Base-by-base conservation (phyloP, 1,140 invertebrate genomes). In the Papilio aristodemus region DNA sequence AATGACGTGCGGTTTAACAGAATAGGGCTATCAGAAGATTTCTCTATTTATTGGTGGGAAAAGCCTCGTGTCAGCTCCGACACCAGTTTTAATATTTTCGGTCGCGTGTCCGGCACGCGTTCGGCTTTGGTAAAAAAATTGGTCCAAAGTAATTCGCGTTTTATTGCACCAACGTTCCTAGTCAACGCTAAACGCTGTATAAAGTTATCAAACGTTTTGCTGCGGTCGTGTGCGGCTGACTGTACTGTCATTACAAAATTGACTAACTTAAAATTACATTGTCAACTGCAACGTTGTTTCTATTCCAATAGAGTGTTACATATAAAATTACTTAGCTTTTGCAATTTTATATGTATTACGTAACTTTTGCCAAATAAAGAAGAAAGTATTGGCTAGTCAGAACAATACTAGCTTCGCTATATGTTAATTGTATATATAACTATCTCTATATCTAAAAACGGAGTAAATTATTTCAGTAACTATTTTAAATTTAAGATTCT, bases 1-100 rank as follows among this genome's bases (percentile, higher is more conserved):
- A 19, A n/a, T 1, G 11, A 11, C 9, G 19, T 63, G 25, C 68
- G 54, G 74, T 73, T 73, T 39, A 59, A 67, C 70, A 64, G 58
- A 79, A 80, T 80, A 85, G 80, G 84, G 80, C 73, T 87, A 83
- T 77, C 77, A 84, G 74, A 75, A 79, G 77, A 86, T 79, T 85
- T 85, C 79, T 85, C 85, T 89, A 89, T 91, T 91, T 91, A 91
- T 91, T 86, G 86, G 89, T 90, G 89, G 87, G 89, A 89, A 89
- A 86, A 77, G 86, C 79, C 89, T 83, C 89, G 89, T 91, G 89
- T 91, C 87, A 87, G 77, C 71, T 88, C 86, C 90, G 87, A 91
- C 89, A 91, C 89, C 84, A 90, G 87, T 89, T 91, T 90, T 91
- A 91, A 91, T 91, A 91, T 90, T 90, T 88, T 82, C 69, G 63